A percentile compares a stretch with the other conserved stretches of the same genome.
Evolutionary conservation across 2,888 invertebrate genomes (phyloP).

Genomic region (Tetranychus truncatus): DNA sequence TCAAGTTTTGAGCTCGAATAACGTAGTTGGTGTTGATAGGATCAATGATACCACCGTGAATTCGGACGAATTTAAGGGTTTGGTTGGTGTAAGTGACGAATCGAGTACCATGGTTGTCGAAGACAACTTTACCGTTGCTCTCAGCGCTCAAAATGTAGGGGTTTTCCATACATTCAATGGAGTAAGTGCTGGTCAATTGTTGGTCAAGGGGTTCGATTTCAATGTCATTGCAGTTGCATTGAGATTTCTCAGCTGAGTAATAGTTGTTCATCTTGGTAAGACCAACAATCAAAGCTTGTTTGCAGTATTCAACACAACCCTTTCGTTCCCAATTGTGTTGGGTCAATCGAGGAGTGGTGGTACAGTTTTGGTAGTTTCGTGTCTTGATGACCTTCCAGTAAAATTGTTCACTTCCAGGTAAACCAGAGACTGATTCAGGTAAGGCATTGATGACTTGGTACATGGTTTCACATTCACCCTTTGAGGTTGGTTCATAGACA

Average conservation of each 20-base stretch:
- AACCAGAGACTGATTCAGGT: conserved; percentile 19
- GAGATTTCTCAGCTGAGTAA: not conserved
- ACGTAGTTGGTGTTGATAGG: not conserved
- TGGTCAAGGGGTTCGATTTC: conserved; percentile 25
- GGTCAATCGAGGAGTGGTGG: conserved; percentile 26
- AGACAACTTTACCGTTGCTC: conserved; percentile 18
- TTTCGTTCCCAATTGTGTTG: conserved; percentile 26
- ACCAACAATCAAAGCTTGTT: not conserved
- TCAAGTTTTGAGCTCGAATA: not conserved
- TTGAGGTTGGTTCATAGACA: conserved; percentile 24
- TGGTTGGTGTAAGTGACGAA: conserved; percentile 18
- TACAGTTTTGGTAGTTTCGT: conserved; percentile 28
- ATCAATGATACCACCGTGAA: too few relatives aligned
- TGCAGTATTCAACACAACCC: conserved; percentile 18
- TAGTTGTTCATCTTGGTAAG: not conserved
- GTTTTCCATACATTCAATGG: conserved; percentile 10
- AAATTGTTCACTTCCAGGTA: conserved; percentile 14
- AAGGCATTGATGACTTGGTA: conserved; percentile 25
- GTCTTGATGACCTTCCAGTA: conserved; percentile 28
- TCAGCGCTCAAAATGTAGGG: conserved; percentile 14
- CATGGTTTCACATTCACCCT: conserved; percentile 28
- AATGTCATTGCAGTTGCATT: not conserved
- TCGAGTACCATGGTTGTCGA: conserved; percentile 18
- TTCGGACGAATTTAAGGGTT: conserved; percentile 1
- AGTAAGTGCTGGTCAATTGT: conserved; percentile 24